Percentiles rank a stretch among this genome's conserved stretches.
Evolutionary conservation across 92 coral and sea anemone genomes (phyloP).

Genomic region (Paragorgia papillata): DNA sequence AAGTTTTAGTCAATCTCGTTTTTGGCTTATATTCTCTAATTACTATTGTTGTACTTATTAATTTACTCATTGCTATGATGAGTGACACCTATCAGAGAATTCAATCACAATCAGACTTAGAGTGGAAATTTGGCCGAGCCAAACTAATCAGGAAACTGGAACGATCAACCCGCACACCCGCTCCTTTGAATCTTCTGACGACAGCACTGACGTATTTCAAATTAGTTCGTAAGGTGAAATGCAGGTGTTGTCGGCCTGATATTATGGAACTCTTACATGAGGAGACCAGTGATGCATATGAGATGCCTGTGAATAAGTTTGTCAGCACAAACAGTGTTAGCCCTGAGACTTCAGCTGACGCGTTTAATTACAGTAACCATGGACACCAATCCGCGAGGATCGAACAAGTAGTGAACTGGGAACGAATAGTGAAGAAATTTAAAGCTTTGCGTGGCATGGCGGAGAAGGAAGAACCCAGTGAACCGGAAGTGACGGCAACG

Average conservation of each 20-base stretch:
- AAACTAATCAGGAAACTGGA: constrained; percentile 95
- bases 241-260: constrained; percentile 88
- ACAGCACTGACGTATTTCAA: constrained; percentile 74
- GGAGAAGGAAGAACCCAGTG: constrained; percentile 6
- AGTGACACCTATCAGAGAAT: constrained; percentile 99
- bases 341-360: constrained; percentile 58
- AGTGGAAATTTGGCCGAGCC: constrained; percentile 99
- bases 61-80: constrained; percentile 99
- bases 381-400: constrained; percentile 62
- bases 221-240: constrained; percentile 70
- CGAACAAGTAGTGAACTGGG: constrained; percentile 94
- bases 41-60: constrained; percentile 88
- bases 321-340: constrained; percentile 24
- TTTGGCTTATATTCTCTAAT: constrained; percentile 91
- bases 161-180: constrained; percentile 97
- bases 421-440: constrained; percentile 72
- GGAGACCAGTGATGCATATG: constrained; percentile 18
- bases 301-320: constrained; percentile 22
- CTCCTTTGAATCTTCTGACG: constrained; percentile 88
- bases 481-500: not conserved
- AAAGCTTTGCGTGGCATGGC: constrained; percentile 63
- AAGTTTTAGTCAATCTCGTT: constrained; percentile 70
- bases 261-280: constrained; percentile 88
- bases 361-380: constrained; percentile 59
- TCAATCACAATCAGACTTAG: constrained; percentile 93